These are phyloP conservation scores for Alfaro cultratus DNA, from an alignment of 2,797 vertebrate species.

Conservation along the genomic window DNA sequence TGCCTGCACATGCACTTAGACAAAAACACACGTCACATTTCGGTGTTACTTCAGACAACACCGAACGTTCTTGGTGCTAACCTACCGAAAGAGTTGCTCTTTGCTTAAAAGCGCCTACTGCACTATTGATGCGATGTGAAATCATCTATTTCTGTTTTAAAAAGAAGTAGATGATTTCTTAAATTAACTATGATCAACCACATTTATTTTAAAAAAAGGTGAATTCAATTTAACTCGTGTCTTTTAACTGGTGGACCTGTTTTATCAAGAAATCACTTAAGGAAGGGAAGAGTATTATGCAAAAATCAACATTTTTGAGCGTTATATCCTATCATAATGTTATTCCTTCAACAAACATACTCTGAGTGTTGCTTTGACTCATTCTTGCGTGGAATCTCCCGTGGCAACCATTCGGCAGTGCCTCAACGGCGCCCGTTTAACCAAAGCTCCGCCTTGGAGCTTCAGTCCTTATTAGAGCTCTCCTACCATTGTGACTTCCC, in stretches of 20 bases:
- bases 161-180: neutral
- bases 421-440: no score
- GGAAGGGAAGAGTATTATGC: neutral
- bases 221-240: neutral
- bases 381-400: no score
- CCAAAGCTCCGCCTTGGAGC: no score
- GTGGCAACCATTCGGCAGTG: no score
- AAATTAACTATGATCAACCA: neutral
- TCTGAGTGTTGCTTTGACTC: no score
- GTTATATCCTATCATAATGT: no score
- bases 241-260: neutral
- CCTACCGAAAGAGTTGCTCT: neutral
- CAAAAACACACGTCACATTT: conserved; percentile 14
- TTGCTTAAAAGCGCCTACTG: neutral
- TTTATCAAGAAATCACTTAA: neutral
- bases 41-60: conserved; percentile 4
- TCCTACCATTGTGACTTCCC: no score
- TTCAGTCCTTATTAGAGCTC: no score
- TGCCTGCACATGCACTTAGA: conserved; percentile 27
- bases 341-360: no score
- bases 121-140: no score
- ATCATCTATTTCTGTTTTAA: no score
- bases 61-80: neutral
- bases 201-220: neutral
- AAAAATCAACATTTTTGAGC: no score